Percentiles rank a stretch among this genome's conserved stretches.
phyloP scores from a whole-genome alignment of 35 echinoderm and acorn worm species.

The Stichopus chloronotus region DNA sequence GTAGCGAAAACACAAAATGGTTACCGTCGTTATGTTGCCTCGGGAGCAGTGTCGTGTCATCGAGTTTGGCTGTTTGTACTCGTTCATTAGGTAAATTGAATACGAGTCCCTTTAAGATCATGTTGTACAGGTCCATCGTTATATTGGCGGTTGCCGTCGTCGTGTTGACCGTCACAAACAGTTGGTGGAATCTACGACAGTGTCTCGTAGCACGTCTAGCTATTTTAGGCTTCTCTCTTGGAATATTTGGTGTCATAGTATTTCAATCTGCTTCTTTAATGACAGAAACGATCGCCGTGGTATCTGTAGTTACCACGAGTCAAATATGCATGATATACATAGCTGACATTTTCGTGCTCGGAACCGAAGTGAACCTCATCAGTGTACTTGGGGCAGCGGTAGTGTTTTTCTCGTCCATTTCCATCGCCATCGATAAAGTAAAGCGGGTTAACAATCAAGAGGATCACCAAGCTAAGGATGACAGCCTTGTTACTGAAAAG shows the following conservation, averaged over 20 bases:
- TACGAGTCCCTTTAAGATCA: background rate
- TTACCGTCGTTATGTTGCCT: background rate
- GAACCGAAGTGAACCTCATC: background rate
- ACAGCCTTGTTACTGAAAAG: too few species aligned
- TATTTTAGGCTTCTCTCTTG: background rate
- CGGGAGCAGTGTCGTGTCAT: background rate
- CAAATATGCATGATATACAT: slow-evolving; percentile 24
- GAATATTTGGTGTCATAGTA: background rate
- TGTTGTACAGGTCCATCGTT: background rate
- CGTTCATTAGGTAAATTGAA: background rate
- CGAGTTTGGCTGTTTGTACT: background rate
- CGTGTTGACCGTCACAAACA: background rate
- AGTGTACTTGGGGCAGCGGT: background rate
- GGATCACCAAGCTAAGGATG: background rate
- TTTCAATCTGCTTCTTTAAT: background rate
- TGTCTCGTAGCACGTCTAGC: background rate
- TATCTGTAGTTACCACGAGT: background rate
- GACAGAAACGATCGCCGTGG: background rate
- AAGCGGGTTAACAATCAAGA: background rate
- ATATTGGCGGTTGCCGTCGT: background rate
- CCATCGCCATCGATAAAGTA: background rate
- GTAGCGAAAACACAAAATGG: background rate
- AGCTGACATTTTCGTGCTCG: background rate
- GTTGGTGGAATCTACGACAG: background rate
- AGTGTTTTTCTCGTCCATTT: background rate